phyloP scores from a whole-genome alignment of 2,113 vertebrate genomes.

The Etheostoma cragini region DNA sequence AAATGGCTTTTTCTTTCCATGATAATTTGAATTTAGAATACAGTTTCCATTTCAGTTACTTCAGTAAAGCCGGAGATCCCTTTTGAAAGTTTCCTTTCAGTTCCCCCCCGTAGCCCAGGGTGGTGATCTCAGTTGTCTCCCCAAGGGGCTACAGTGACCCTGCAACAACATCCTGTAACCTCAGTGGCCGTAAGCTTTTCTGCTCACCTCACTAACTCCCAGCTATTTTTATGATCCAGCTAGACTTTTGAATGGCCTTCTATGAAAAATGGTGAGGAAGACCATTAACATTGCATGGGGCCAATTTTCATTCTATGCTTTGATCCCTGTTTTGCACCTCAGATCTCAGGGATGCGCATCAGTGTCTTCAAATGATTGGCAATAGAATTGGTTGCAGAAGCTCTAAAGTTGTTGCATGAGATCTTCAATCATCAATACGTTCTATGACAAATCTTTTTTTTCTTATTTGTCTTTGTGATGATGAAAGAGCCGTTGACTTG shows the following conservation, averaged over 20 bases:
- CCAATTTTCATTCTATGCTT: slow-evolving; percentile 41
- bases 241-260: slow-evolving; percentile 46
- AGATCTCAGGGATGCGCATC: background rate
- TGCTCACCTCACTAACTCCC: slow-evolving; percentile 74
- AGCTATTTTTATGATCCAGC: slow-evolving; percentile 83
- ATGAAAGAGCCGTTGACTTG: background rate
- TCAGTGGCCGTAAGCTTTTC: slow-evolving; percentile 31
- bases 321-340: slow-evolving; percentile 38
- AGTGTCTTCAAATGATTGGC: slow-evolving; percentile 17
- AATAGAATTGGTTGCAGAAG: slow-evolving; percentile 10
- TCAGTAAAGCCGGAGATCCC: background rate
- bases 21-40: background rate
- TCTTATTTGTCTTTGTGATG: background rate
- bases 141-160: slow-evolving; percentile 62
- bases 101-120: slow-evolving; percentile 22
- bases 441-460: background rate
- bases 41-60: slow-evolving; percentile 21
- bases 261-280: slow-evolving; percentile 51
- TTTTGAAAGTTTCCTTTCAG: slow-evolving; percentile 8
- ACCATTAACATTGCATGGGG: slow-evolving; percentile 53
- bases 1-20: background rate
- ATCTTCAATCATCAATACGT: background rate
- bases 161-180: slow-evolving; percentile 80
- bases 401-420: background rate
- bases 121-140: slow-evolving; percentile 65